phyloP scores from a whole-genome alignment of 2,888 invertebrate species.

The Spilarctia lutea region DNA sequence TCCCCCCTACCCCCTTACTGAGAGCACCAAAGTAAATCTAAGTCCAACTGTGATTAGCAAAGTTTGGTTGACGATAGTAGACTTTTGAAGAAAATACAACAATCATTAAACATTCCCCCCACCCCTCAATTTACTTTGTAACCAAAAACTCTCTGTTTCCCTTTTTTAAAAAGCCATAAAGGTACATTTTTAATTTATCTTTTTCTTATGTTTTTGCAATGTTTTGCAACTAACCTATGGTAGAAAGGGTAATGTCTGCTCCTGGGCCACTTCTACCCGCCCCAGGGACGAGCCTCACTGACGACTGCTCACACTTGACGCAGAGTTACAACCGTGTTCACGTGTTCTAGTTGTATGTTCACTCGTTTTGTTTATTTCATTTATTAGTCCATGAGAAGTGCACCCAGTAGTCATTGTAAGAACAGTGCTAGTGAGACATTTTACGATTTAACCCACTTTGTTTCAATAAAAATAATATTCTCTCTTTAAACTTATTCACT shows the following conservation, averaged over 20 bases:
- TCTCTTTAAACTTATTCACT: too few relatives aligned
- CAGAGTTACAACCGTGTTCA: background rate
- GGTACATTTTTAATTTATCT: background rate
- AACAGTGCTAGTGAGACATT: background rate
- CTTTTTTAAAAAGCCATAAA: background rate
- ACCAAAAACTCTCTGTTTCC: background rate
- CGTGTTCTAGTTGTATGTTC: background rate
- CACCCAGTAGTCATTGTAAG: background rate
- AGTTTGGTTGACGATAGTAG: background rate
- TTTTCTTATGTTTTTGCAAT: background rate
- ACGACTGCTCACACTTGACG: too few relatives aligned
- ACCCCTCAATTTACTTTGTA: background rate
- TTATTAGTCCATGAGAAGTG: background rate
- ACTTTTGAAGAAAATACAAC: background rate
- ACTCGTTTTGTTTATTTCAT: constrained; percentile 1
- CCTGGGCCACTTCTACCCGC: background rate
- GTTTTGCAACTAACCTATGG: background rate
- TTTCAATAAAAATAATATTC: background rate
- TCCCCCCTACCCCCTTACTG: background rate
- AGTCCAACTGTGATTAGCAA: background rate
- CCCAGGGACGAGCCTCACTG: background rate
- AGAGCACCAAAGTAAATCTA: background rate
- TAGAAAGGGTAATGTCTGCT: background rate
- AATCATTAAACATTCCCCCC: background rate
- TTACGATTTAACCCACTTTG: background rate